phyloP scores from a whole-genome alignment of 2,797 vertebrate species.

The Trachops cirrhosus region DNA sequence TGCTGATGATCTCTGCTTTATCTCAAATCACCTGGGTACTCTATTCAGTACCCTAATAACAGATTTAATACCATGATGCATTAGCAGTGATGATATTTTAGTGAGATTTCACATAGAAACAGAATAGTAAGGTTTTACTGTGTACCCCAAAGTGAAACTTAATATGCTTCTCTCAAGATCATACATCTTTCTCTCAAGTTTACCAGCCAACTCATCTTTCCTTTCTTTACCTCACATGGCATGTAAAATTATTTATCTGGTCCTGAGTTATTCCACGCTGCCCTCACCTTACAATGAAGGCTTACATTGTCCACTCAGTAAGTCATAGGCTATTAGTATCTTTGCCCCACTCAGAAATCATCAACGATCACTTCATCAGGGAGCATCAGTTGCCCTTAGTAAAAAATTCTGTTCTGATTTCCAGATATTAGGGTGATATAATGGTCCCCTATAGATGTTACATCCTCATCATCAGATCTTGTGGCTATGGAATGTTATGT shows the following conservation, averaged over 20 bases:
- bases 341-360: not conserved
- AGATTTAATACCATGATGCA: not conserved
- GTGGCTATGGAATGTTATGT: not conserved
- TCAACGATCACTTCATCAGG: not conserved
- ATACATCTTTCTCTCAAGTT: not conserved
- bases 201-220: not conserved
- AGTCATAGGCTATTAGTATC: not conserved
- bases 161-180: not conserved
- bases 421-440: not conserved
- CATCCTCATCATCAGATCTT: not conserved
- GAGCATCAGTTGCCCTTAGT: not conserved
- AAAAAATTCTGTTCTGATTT: not conserved
- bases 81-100: not conserved
- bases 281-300: not conserved
- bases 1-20: not conserved
- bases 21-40: not conserved
- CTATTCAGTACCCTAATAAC: not conserved
- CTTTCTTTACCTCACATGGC: not conserved
- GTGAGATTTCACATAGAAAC: not conserved
- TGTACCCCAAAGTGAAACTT: not conserved
- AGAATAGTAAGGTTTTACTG: not conserved
- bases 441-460: not conserved
- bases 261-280: not conserved
- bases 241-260: not conserved
- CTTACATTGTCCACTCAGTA: not conserved